Conservation (phyloP, 2,113 vertebrate species). For the Otis tarda region DNA sequence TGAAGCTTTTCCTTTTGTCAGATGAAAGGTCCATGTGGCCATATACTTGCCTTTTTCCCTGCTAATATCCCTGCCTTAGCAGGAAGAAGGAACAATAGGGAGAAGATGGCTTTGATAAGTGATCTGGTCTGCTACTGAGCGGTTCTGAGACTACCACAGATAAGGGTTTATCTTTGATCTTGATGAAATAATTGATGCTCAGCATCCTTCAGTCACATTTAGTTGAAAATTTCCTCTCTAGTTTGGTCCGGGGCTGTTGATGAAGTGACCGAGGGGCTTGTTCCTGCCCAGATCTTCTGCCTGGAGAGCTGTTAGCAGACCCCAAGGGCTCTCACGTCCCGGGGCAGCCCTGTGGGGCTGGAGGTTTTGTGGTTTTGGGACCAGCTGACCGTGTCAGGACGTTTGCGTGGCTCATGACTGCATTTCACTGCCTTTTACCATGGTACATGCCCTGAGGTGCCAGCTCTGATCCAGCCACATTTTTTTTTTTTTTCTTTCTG, state of each 20-base stretch:
- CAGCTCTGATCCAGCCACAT: rapidly evolving
- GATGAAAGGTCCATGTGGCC: neutral
- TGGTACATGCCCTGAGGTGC: rapidly evolving
- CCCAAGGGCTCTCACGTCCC: rapidly evolving
- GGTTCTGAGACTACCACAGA: rapidly evolving
- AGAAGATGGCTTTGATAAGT: neutral
- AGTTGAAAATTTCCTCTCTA: neutral
- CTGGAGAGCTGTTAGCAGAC: rapidly evolving
- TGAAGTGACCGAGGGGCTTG: rapidly evolving
- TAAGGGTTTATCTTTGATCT: conserved; percentile 22
- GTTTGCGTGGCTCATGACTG: neutral
- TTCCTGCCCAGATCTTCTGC: rapidly evolving
- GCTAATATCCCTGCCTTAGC: neutral
- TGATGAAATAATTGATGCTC: neutral
- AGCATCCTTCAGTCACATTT: neutral
- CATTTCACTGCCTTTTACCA: neutral
- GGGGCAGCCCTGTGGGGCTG: neutral
- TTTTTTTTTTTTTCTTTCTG: neutral
- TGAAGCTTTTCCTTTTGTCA: neutral
- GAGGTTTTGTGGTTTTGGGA: neutral
- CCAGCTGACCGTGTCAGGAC: neutral
- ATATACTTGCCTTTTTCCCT: neutral
- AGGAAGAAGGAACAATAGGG: neutral
- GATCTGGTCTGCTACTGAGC: neutral
- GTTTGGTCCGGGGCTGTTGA: neutral